phyloP scores from a whole-genome alignment of 2,797 vertebrate species.

The Parambassis ranga region DNA sequence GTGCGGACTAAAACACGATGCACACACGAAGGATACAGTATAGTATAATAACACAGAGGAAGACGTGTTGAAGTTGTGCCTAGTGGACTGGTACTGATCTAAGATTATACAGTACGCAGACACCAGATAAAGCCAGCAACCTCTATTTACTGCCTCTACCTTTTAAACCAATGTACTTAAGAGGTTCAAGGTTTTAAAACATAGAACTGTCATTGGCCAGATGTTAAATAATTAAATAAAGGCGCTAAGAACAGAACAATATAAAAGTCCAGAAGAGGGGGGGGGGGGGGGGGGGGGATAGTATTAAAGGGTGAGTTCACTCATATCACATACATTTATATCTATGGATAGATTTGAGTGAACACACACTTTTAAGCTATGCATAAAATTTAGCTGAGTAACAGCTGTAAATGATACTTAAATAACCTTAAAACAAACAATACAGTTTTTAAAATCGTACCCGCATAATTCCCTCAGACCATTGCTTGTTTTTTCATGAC shows the following conservation, averaged over 20 bases:
- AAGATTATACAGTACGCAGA: neutral
- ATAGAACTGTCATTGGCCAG: neutral
- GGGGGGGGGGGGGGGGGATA: too few relatives aligned
- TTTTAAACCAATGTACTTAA: neutral
- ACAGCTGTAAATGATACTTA: slow-evolving; percentile 9
- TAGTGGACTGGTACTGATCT: slow-evolving; percentile 1
- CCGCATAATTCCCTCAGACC: slow-evolving; percentile 5
- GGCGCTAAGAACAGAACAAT: slow-evolving; percentile 16
- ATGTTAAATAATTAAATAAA: slow-evolving; percentile 14
- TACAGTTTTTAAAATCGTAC: slow-evolving; percentile 4
- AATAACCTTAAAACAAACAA: slow-evolving; percentile 11
- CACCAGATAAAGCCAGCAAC: neutral
- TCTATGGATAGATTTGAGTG: neutral
- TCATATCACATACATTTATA: neutral
- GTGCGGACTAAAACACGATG: slow-evolving; percentile 24
- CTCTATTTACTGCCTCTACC: slow-evolving; percentile 1
- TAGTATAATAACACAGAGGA: slow-evolving; percentile 32
- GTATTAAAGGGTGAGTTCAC: neutral
- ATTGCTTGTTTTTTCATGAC: neutral
- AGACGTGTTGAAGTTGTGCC: slow-evolving; percentile 27
- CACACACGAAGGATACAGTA: neutral
- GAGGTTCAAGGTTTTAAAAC: neutral
- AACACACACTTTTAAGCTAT: slow-evolving; percentile 13
- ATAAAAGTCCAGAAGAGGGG: neutral
- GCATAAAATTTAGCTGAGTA: neutral